Evolutionary conservation across 2,113 vertebrate genomes (phyloP).

Genomic region (Ailuropoda melanoleuca): DNA sequence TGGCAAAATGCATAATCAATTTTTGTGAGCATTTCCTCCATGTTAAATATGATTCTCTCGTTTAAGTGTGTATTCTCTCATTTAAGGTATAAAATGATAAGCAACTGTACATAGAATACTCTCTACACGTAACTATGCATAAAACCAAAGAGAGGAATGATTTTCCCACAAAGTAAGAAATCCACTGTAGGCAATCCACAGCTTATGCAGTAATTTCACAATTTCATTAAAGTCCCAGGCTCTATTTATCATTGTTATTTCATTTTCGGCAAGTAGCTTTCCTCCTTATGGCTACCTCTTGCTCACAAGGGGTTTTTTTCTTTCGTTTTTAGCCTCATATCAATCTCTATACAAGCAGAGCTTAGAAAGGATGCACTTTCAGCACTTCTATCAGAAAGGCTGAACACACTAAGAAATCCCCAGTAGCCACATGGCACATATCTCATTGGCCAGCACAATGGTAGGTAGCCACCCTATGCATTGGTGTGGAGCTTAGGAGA

Average conservation of each 20-base stretch:
- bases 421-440: accelerated
- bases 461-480: neutral
- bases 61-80: neutral
- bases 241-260: neutral
- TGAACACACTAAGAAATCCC: neutral
- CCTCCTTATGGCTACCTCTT: neutral
- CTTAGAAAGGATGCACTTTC: neutral
- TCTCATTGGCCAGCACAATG: neutral
- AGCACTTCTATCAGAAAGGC: neutral
- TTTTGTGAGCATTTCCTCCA: neutral
- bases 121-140: neutral
- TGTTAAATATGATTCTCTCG: neutral
- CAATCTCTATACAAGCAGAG: neutral
- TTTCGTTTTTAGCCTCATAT: neutral
- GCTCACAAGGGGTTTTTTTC: neutral
- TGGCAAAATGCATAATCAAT: neutral
- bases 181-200: neutral
- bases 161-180: neutral
- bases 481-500: neutral
- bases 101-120: neutral
- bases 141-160: neutral
- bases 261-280: neutral
- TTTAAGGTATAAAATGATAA: neutral
- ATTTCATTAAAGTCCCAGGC: neutral
- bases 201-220: neutral